Percentiles rank a stretch among this genome's conserved stretches.
phyloP scores from a whole-genome alignment of 2,113 vertebrate genomes.

The Pelmatolapia mariae region DNA sequence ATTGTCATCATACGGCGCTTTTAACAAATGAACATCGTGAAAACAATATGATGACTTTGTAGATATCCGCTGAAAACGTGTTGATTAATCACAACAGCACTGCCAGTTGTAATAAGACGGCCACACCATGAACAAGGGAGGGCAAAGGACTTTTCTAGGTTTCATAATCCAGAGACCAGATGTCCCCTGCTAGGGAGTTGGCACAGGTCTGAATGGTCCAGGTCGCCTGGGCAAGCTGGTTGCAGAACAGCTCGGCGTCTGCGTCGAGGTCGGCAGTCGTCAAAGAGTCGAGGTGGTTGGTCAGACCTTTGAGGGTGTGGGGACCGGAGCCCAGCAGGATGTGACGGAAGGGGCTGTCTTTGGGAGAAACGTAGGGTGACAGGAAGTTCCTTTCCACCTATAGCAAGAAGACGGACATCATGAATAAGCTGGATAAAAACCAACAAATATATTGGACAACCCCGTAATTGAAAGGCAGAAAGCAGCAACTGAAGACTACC shows the following conservation, averaged over 20 bases:
- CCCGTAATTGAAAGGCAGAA: not conserved
- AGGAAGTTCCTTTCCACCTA: constrained; percentile 90
- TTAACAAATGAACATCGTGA: not conserved
- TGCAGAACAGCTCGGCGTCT: constrained; percentile 70
- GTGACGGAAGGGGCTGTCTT: constrained; percentile 82
- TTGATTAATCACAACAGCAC: no score
- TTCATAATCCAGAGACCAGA: constrained; percentile 86
- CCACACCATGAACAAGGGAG: no score
- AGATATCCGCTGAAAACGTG: no score
- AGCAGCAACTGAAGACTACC: fast-evolving
- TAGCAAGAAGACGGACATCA: not conserved
- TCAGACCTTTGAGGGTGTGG: constrained; percentile 77
- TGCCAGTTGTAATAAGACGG: no score
- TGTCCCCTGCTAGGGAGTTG: constrained; percentile 82
- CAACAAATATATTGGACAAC: fast-evolving
- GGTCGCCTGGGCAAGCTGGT: constrained; percentile 83
- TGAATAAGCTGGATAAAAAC: not conserved
- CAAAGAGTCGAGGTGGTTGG: constrained; percentile 68
- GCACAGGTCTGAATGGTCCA: constrained; percentile 94
- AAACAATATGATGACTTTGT: no score
- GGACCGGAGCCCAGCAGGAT: constrained; percentile 82
- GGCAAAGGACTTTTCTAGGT: constrained; percentile 59
- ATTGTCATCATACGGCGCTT: not conserved
- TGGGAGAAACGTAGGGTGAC: constrained; percentile 83
- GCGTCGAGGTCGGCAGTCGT: not conserved